Base-by-base conservation (phyloP, 2,113 vertebrate species). In the Penelope pileata region DNA sequence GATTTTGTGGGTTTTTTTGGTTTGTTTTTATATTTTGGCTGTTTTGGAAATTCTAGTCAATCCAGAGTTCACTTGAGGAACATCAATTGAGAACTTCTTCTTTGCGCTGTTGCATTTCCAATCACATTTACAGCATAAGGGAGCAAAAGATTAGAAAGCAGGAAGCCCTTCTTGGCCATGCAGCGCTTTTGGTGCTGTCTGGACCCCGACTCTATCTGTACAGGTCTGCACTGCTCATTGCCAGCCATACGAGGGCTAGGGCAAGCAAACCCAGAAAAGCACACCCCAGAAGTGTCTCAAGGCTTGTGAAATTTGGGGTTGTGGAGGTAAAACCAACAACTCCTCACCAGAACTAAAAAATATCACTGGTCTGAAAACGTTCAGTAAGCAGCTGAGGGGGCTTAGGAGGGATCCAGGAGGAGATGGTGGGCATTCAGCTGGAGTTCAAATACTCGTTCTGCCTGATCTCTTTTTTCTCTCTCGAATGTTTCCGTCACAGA, bases 351-450 rank as follows among this genome's bases (percentile, higher is more conserved):
- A 92, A 48, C 51, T 56, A 2, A 56, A 75, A 59, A 50, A 30
- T 0, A 6, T 8, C 23, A 59, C 8, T 0, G 0, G 7, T 60
- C 48, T 81, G 40, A 62, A 47, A 86, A 32, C 32, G 3, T 47
- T 63, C 85, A 43, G 29, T 72, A 85, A 82, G 29, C 10, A 74
- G 40, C 2, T 23, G 27, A 83, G 32, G 69, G 3, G 3, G 18
- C 3, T 3, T 7, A 42, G 68, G 12, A 58, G 40, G 40, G 30
- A n/a, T 27, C 7, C 45, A 83, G 68, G 26, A 63, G 8, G 4
- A 59, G 16, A 32, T 40, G 32, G 8, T 11, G 34, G 54, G 27
- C 34, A n/a, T 32, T 63, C 21, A 70, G 45, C 42, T 42, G 68
- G 38, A 34, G 6, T 70, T 38, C 34, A 34, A 21, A 29, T 40